Evolutionary conservation across 2,888 invertebrate genomes (phyloP), one percentile per base, ranked within the genome.

Genomic region (Melinaea menophilus): DNA sequence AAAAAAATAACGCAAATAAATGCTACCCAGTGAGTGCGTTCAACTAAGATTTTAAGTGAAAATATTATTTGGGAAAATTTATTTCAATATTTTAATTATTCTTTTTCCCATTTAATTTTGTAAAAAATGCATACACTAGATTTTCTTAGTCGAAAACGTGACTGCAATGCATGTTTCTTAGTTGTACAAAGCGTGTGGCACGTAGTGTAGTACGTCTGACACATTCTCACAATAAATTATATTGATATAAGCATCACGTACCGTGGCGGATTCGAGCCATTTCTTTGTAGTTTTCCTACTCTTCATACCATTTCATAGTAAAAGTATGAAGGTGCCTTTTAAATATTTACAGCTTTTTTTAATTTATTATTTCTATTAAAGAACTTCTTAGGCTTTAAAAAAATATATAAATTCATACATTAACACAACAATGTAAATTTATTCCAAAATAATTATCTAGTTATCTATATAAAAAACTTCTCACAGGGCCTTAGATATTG

Each of bases 181-280:
- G 65, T 65, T 60, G 66, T 66, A 51, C 31, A 51, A 31, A 51
- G 51, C 22, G 31, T 31, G 51, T 51, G 31, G 31, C 51, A 51
- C 51, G 51, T 31, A 51, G 51, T 31, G 51, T 31, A 31, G 51
- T 22, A 60, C 68, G 65, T 66, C 65, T 68, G 66, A 64, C 64
- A 65, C 67, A 67, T 64, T 64, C 64, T 61, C 60, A 61, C 65
- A 66, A 65, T 68, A 73, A 73, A 73, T 71, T 69, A 67, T 72
- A 73, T 82, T 81, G 79, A 81, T 75, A 77, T 69, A 78, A 75
- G 74, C 76, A 74, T 79, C 82, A 79, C 79, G 78, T 79, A 76
- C 69, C 73, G 69, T 72, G 69, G 71, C 68, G 75, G 76, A 83
- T 82, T 81, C 81, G 83, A 82, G 76, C 67, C 65, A 61, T 65